A percentile compares a stretch with the other conserved stretches of the same genome.
Evolutionary conservation across 1,140 invertebrate species (phyloP).

Genomic region (Microplitis demolitor): DNA sequence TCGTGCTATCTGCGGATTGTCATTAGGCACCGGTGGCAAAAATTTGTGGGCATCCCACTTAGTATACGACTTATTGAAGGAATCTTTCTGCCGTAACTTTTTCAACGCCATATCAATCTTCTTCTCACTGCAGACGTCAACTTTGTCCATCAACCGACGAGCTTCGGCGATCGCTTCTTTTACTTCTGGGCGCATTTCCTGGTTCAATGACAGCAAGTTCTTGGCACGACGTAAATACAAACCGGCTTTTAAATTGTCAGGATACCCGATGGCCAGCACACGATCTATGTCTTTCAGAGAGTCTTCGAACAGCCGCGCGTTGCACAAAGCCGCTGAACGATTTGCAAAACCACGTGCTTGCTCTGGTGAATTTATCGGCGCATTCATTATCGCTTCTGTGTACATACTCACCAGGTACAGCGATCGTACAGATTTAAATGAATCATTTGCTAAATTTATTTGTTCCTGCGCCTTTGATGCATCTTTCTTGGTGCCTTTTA

Average conservation of each 20-base stretch:
- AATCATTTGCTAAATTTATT: too few relatives aligned
- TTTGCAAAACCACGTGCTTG: constrained; percentile 13
- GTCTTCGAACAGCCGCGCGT: constrained; percentile 8
- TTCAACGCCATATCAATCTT: not conserved
- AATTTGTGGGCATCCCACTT: not conserved
- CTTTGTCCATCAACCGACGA: not conserved
- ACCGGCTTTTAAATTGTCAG: not conserved
- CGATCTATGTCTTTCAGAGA: constrained; percentile 10
- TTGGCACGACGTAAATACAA: not conserved
- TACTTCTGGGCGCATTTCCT: not conserved
- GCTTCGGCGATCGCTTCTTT: not conserved
- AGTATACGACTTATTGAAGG: not conserved
- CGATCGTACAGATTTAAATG: too few relatives aligned
- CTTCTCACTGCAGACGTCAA: not conserved
- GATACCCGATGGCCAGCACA: not conserved
- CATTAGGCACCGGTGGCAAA: not conserved
- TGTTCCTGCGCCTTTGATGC: too few relatives aligned
- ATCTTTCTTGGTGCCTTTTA: too few relatives aligned
- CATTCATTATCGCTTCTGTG: constrained; percentile 11
- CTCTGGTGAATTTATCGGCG: constrained; percentile 4
- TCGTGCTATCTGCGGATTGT: constrained; percentile 3
- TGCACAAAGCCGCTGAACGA: constrained; percentile 17
- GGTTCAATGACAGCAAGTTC: not conserved
- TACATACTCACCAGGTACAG: not conserved
- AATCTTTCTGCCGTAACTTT: not conserved